Evolutionary conservation across 2,888 invertebrate species (phyloP).

Genomic region (Drosophila pseudotalamancana): DNA sequence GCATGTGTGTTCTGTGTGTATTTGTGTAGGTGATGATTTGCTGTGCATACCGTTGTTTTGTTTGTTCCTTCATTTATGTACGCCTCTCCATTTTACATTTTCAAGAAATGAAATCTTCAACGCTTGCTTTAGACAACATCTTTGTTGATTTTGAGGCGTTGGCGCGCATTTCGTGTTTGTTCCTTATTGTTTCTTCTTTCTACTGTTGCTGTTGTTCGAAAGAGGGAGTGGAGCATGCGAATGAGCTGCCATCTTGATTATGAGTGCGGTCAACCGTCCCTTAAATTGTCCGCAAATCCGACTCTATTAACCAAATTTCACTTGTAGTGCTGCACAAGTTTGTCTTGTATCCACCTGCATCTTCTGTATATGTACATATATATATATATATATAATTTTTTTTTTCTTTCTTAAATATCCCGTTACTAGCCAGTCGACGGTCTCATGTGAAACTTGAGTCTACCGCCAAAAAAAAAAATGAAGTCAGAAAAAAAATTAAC

Average conservation of each 20-base stretch:
- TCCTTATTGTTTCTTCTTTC: slow-evolving; percentile 29
- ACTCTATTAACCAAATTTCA: slow-evolving; percentile 41
- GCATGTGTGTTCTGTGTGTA: slow-evolving; percentile 2
- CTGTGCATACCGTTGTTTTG: slow-evolving; percentile 27
- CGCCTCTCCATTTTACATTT: slow-evolving; percentile 8
- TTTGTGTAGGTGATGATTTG: slow-evolving; percentile 30
- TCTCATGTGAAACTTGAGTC: slow-evolving; percentile 62
- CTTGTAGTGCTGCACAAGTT: slow-evolving; percentile 41
- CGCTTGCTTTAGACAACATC: slow-evolving; percentile 25
- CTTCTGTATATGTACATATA: slow-evolving; percentile 20
- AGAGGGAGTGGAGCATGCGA: neutral
- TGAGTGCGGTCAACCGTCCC: slow-evolving; percentile 34
- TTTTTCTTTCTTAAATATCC: slow-evolving; percentile 29
- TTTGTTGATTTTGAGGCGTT: slow-evolving; percentile 36
- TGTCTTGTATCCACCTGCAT: slow-evolving; percentile 29
- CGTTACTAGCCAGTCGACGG: slow-evolving; percentile 47
- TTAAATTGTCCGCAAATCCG: slow-evolving; percentile 24
- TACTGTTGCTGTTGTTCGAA: slow-evolving; percentile 12
- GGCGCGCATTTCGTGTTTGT: slow-evolving; percentile 50
- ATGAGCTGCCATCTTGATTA: slow-evolving; percentile 47
- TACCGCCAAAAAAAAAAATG: slow-evolving; percentile 9
- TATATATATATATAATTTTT: neutral
- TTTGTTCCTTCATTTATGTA: slow-evolving; percentile 19
- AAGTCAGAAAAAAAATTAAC: neutral
- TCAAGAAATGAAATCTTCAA: slow-evolving; percentile 14